A percentile compares a stretch with the other conserved stretches of the same genome.
phyloP scores from a whole-genome alignment of 2,113 vertebrate species.

The Phylloscopus trochilus region DNA sequence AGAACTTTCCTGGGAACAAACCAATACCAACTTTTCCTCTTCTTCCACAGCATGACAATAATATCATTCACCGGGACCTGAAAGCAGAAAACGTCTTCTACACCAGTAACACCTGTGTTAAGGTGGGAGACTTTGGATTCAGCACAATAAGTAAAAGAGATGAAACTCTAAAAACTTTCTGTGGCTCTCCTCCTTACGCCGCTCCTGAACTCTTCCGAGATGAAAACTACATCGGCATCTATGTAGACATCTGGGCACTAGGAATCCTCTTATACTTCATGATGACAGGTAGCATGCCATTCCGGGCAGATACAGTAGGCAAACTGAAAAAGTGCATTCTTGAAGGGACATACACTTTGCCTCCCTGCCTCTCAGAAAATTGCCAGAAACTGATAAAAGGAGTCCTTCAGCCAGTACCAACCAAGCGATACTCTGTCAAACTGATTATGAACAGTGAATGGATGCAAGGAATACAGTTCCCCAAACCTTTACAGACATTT shows the following conservation, averaged over 20 bases:
- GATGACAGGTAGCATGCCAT: conserved; percentile 90
- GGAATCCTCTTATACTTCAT: conserved; percentile 95
- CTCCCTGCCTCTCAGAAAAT: conserved; percentile 80
- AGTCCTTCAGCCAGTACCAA: conserved; percentile 84
- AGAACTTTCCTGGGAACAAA: not conserved
- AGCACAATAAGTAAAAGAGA: conserved; percentile 89
- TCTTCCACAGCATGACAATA: conserved; percentile 87
- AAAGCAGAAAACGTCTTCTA: conserved; percentile 98
- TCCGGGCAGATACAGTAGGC: conserved; percentile 92
- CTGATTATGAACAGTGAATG: conserved; percentile 90
- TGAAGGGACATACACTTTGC: conserved; percentile 83
- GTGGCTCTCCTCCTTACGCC: conserved; percentile 94
- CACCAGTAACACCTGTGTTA: conserved; percentile 87
- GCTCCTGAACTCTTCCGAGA: conserved; percentile 94
- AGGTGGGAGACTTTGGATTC: conserved; percentile 98
- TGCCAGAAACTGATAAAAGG: conserved; percentile 87
- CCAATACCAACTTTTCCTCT: not conserved
- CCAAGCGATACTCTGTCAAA: conserved; percentile 82
- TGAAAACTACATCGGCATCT: conserved; percentile 86
- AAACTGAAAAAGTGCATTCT: conserved; percentile 94
- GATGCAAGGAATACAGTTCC: conserved; percentile 86
- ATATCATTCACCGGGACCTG: conserved; percentile 93
- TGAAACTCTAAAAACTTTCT: conserved; percentile 92
- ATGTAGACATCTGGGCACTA: conserved; percentile 92
- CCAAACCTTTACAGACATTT: conserved; percentile 85